Evolutionary conservation across 2,797 vertebrate species (phyloP), one percentile per base, ranked within the genome.

Genomic region (Hozukius guyotensis): DNA sequence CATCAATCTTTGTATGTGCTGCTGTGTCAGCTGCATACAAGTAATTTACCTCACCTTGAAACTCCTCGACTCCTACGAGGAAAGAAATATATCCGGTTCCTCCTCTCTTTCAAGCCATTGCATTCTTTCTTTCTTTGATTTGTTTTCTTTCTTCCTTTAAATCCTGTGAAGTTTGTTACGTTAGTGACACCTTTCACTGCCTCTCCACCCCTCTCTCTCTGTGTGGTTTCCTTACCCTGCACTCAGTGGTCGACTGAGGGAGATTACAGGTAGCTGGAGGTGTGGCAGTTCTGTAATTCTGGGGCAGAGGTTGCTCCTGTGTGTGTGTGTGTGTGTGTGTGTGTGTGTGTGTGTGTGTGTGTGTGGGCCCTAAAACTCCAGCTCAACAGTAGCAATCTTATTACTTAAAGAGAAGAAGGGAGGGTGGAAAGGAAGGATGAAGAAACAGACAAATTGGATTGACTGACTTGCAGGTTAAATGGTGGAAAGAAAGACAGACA

Each of bases 31-130:
- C 72, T 75, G 77, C 78, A 86, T 75, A 65, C 49, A 64, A 75
- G 70, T 78, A 70, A 88, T 88, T 90, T 60, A 82, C 66, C 92
- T 95, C 86, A 91, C 94, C 91, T 94, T 90, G 78, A 90, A 89
- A 80, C 83, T 82, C 76, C 77, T 87, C 27, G 38, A 80, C 78
- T 89, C 87, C 80, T 68, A 38, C 67, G 53, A 70, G 49, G 55
- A 61, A 76, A 74, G 36, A 88, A 88, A 87, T 67, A 42, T 55
- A 67, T 84, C 88, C 88, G 63, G 69, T 25, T 87, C 73, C 64
- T 74, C 73, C 59, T 78, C 36, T 68, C 27, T 78, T 78, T 91
- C 77, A 91, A 64, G 84, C 69, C 87, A 89, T 91, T 82, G 62
- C 81, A 24, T 69, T 71, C 38, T 69, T 34, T 71, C 38, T 69